A percentile compares a stretch with the other conserved stretches of the same genome.
phyloP scores from a whole-genome alignment of 1,140 invertebrate genomes.

The Argopecten irradians region DNA sequence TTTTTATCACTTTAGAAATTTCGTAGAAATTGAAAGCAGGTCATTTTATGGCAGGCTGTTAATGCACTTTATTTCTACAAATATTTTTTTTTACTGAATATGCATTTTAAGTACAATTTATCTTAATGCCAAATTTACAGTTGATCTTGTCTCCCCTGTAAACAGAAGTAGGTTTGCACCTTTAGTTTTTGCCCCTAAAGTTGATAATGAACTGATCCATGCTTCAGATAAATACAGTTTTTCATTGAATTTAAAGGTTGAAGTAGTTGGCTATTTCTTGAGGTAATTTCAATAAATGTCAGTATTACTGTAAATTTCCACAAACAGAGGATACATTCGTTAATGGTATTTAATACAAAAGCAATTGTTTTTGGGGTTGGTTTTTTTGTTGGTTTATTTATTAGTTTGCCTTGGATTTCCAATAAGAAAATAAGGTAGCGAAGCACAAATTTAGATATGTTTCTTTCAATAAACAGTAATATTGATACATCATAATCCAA shows the following conservation, averaged over 20 bases:
- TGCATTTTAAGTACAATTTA: background rate
- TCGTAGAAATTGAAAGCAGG: constrained; percentile 16
- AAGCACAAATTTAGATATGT: background rate
- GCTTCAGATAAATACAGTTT: background rate
- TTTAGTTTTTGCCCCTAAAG: background rate
- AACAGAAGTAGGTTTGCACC: background rate
- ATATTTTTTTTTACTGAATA: background rate
- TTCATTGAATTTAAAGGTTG: background rate
- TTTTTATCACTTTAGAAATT: constrained; percentile 1
- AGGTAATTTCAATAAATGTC: background rate
- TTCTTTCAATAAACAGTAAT: no score
- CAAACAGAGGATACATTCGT: background rate
- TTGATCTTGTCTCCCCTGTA: background rate
- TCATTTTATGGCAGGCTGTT: background rate
- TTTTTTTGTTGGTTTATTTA: no score
- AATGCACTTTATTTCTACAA: background rate
- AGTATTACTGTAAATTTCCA: background rate
- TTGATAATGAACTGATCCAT: background rate
- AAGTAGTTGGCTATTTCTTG: background rate
- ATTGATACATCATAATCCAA: no score
- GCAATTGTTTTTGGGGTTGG: no score
- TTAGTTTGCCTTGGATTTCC: background rate
- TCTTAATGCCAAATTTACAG: background rate
- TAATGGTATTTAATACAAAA: background rate
- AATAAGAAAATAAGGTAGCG: background rate